Conservation (phyloP, 1,140 invertebrate genomes). For the silkworm (Bombyx mori) region ASM3026992v2 NC_085127.1:11161501-11162000, state of each 20-base stretch:
- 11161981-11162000: conserved; percentile 39
- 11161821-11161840: conserved; percentile 29
- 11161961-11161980: conserved; percentile 18
- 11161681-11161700: conserved; percentile 52
- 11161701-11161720: conserved; percentile 26
- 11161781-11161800: conserved; percentile 52
- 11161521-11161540: conserved; percentile 69
- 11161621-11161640: conserved; percentile 67
- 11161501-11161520: conserved; percentile 47
- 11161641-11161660: conserved; percentile 73
- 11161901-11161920: conserved; percentile 67
- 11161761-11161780: conserved; percentile 56
- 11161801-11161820: conserved; percentile 34
- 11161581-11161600: conserved; percentile 30
- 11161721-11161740: conserved; percentile 52
- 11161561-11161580: conserved; percentile 61
- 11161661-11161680: conserved; percentile 73
- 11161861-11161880: no score
- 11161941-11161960: conserved; percentile 22
- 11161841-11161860: conserved; percentile 24
- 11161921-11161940: conserved; percentile 50
- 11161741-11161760: conserved; percentile 44
- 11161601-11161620: conserved; percentile 46
- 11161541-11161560: conserved; percentile 67
- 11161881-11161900: conserved; percentile 19